Conservation (phyloP, 1,140 invertebrate genomes). For the Sycophaga agraensis region DNA sequence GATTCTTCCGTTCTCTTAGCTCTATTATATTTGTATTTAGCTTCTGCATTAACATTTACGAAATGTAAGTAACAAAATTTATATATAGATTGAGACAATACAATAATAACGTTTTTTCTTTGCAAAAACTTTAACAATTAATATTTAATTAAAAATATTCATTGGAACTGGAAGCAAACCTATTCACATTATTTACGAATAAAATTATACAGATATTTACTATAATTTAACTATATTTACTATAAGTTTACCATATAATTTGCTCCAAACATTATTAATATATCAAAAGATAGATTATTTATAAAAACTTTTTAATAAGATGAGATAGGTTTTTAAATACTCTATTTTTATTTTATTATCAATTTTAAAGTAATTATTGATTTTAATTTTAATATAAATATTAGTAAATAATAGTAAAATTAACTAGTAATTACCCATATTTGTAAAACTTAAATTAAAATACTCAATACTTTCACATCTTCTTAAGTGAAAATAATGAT, state of each 20-base stretch:
- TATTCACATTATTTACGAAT: neutral
- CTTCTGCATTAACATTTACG: slow-evolving; percentile 19
- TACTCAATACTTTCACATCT: slow-evolving; percentile 14
- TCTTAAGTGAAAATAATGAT: neutral
- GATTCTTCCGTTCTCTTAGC: neutral
- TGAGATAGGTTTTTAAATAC: no score
- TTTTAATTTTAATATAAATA: no score
- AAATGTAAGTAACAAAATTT: slow-evolving; percentile 24
- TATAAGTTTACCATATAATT: no score
- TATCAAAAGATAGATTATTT: neutral
- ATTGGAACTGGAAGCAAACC: neutral
- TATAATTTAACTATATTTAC: no score
- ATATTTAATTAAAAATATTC: slow-evolving; percentile 1
- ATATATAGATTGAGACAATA: slow-evolving; percentile 18
- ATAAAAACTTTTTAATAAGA: slow-evolving; percentile 9
- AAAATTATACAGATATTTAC: slow-evolving; percentile 2
- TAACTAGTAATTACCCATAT: no score
- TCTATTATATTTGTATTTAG: neutral
- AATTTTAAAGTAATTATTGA: no score
- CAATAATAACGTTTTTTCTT: slow-evolving; percentile 4
- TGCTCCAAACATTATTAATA: slow-evolving; percentile 4
- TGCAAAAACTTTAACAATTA: slow-evolving; percentile 7
- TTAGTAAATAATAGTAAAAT: no score
- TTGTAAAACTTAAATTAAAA: no score
- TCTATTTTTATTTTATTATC: no score